A percentile compares a stretch with the other conserved stretches of the same genome.
Conservation (phyloP, 2,113 vertebrate genomes). For the Tiliqua scincoides region DNA sequence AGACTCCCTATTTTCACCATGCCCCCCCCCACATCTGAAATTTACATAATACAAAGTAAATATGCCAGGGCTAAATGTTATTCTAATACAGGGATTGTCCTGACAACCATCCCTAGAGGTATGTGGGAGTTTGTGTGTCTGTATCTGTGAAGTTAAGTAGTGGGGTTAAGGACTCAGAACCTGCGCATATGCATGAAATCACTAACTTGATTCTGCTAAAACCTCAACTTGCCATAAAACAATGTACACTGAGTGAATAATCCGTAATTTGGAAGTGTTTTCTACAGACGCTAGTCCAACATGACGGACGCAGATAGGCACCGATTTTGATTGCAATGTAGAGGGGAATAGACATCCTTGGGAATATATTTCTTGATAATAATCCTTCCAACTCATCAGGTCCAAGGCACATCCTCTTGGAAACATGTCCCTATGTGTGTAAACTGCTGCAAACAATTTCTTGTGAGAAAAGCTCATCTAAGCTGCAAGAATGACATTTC, state of each 20-base stretch:
- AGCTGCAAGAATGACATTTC: not conserved
- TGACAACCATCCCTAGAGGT: not conserved
- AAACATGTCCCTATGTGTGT: not conserved
- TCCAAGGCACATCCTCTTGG: not conserved
- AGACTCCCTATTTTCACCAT: too few species aligned
- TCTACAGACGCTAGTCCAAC: not conserved
- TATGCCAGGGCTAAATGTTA: not conserved
- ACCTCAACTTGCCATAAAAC: not conserved
- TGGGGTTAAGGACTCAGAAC: not conserved
- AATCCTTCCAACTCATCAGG: not conserved
- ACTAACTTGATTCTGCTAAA: not conserved
- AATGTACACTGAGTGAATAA: conserved; percentile 1
- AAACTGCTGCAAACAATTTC: not conserved
- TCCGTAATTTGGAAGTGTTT: not conserved
- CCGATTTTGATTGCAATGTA: not conserved
- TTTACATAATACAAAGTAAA: too few species aligned
- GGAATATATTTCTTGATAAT: not conserved
- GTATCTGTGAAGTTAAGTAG: not conserved
- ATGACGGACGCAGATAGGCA: not conserved
- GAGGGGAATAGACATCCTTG: not conserved
- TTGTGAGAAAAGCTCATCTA: not conserved
- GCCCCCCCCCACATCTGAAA: too few species aligned
- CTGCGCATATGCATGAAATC: not conserved
- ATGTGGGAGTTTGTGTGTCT: not conserved
- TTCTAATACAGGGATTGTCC: not conserved